These are phyloP conservation scores for Urocyon cinereoargenteus DNA, from an alignment of 2,797 vertebrate genomes.

Conservation along the genomic window DNA sequence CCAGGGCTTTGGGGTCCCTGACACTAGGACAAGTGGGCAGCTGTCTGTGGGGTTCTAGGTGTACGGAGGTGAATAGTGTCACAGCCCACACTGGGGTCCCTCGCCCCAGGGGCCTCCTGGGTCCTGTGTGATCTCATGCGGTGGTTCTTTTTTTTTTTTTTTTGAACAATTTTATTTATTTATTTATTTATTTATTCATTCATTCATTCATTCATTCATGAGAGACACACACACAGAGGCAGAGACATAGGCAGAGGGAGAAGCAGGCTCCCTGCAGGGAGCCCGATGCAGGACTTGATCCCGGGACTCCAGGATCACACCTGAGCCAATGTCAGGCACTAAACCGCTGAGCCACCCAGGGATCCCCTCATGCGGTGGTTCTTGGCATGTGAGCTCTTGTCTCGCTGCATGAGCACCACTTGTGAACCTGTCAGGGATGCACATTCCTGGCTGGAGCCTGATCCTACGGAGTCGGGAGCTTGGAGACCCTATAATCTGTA, in stretches of 20 bases:
- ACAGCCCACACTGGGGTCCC: background rate
- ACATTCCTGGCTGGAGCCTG: background rate
- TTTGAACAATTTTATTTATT: too few species aligned
- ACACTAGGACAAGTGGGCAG: background rate
- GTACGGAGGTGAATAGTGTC: rapidly evolving
- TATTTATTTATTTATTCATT: too few species aligned
- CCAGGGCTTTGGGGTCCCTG: background rate
- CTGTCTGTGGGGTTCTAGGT: background rate
- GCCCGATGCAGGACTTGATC: too few species aligned
- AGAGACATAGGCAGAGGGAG: too few species aligned
- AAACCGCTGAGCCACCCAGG: too few species aligned
- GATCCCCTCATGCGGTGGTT: background rate
- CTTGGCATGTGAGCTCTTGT: background rate
- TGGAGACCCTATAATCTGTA: background rate
- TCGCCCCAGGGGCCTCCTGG: background rate
- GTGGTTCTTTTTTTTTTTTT: too few species aligned
- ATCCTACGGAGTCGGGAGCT: background rate
- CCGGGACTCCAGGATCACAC: too few species aligned
- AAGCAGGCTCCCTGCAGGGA: too few species aligned
- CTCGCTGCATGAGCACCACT: background rate
- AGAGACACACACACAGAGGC: too few species aligned
- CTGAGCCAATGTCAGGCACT: too few species aligned
- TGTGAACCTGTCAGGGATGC: background rate
- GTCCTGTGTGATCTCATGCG: rapidly evolving
- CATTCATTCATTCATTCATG: too few species aligned